These are phyloP conservation scores for Drosophila algonquin DNA, from an alignment of 2,888 invertebrate genomes.

Conservation along the genomic window DNA sequence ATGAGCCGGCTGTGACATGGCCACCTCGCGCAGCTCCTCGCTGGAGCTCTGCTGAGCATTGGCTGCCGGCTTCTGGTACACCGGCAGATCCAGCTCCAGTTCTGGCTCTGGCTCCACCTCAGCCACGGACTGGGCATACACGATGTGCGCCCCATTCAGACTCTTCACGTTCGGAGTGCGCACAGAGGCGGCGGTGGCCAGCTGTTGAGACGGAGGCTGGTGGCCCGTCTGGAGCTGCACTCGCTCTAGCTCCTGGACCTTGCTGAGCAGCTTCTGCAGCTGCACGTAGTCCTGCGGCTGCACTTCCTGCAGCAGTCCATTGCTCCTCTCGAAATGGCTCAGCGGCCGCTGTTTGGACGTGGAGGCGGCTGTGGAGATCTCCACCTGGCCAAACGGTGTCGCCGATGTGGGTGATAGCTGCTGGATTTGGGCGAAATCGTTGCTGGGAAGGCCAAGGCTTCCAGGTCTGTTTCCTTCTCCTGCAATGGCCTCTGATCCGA, in stretches of 20 bases:
- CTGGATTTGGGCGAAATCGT: conserved; percentile 78
- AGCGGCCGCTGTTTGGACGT: conserved; percentile 53
- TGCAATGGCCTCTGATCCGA: conserved; percentile 19
- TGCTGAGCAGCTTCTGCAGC: conserved; percentile 84
- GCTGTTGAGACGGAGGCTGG: conserved; percentile 22
- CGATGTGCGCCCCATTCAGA: conserved; percentile 70
- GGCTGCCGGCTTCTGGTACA: conserved; percentile 44
- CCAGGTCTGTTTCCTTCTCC: background rate
- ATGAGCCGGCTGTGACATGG: conserved; percentile 62
- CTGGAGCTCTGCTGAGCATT: conserved; percentile 59
- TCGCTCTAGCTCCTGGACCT: conserved; percentile 83
- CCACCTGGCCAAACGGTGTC: conserved; percentile 54
- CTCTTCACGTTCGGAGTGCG: conserved; percentile 70
- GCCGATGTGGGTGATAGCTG: conserved; percentile 58
- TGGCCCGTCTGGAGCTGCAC: conserved; percentile 71
- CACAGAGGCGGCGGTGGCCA: conserved; percentile 77
- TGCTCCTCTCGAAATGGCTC: conserved; percentile 72
- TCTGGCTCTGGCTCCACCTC: conserved; percentile 30
- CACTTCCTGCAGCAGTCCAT: conserved; percentile 75
- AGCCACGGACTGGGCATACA: conserved; percentile 66
- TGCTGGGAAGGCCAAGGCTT: conserved; percentile 59
- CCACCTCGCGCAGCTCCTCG: conserved; percentile 76
- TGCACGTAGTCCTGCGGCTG: conserved; percentile 85
- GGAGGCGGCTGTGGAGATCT: conserved; percentile 78
- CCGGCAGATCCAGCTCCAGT: conserved; percentile 63